Conservation (phyloP, 2,797 vertebrate species). For the Pangasius sanitwongsei region DNA sequence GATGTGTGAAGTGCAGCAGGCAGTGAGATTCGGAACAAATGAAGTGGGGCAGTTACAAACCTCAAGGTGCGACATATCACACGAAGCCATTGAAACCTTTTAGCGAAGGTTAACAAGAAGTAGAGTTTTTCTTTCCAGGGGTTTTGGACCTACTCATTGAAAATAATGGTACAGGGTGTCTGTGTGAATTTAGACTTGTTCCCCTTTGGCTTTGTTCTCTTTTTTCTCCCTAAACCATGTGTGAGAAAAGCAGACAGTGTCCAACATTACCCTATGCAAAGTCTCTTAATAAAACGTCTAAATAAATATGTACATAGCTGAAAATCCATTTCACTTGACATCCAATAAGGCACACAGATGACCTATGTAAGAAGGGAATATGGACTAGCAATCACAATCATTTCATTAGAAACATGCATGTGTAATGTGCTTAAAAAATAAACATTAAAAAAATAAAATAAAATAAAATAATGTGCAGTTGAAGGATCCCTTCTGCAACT, state of each 20-base stretch:
- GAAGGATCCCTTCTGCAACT: not conserved
- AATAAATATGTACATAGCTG: constrained; percentile 13
- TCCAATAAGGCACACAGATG: not conserved
- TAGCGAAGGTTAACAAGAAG: not conserved
- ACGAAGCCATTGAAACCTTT: not conserved
- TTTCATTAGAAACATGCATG: not conserved
- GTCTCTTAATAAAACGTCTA: not conserved
- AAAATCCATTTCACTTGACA: not conserved
- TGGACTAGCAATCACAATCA: not conserved
- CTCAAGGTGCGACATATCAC: not conserved
- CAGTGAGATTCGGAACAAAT: not conserved
- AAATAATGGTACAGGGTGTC: not conserved
- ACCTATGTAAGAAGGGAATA: not conserved
- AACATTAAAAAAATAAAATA: not conserved
- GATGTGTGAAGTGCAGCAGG: not conserved
- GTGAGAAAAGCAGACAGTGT: not conserved
- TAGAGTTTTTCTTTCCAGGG: not conserved
- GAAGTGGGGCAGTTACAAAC: not conserved
- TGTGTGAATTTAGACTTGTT: not conserved
- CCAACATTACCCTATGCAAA: not conserved
- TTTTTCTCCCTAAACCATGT: not conserved
- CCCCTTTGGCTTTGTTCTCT: not conserved
- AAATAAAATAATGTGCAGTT: not conserved
- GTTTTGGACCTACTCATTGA: not conserved
- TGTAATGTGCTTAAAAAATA: not conserved